A percentile compares a stretch with the other conserved stretches of the same genome.
Evolutionary conservation across 2,888 invertebrate species (phyloP).

Genomic region (Carterocephalus palaemon): DNA sequence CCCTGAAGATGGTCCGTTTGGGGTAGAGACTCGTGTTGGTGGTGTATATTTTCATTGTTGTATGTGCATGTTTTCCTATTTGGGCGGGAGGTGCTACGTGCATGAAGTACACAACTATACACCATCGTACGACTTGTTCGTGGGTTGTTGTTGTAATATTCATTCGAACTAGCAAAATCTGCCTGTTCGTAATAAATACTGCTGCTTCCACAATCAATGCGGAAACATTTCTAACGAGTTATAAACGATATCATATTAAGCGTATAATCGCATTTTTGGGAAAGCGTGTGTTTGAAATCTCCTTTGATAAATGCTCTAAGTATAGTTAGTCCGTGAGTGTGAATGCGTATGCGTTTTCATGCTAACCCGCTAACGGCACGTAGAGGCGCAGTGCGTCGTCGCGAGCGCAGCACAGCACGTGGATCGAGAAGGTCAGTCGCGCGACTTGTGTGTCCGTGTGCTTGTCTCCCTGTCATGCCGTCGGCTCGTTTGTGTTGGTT

Average conservation of each 20-base stretch:
- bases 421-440: slow-evolving; percentile 91
- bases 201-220: too few species aligned
- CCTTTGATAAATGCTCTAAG: slow-evolving; percentile 6
- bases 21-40: too few species aligned
- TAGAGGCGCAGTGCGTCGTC: slow-evolving; percentile 72
- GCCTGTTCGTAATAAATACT: too few species aligned
- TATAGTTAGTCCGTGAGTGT: slow-evolving; percentile 59
- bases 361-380: slow-evolving; percentile 77
- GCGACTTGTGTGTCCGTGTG: slow-evolving; percentile 27
- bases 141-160: too few species aligned
- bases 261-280: slow-evolving; percentile 13
- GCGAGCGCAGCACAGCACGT: slow-evolving; percentile 83
- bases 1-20: too few species aligned
- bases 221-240: too few species aligned
- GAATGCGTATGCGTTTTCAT: slow-evolving; percentile 75
- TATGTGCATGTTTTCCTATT: too few species aligned
- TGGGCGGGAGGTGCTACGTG: too few species aligned
- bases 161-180: too few species aligned
- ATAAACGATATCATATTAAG: slow-evolving; percentile 31
- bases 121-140: too few species aligned
- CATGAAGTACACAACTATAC: too few species aligned
- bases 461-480: slow-evolving; percentile 14
- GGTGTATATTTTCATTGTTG: too few species aligned
- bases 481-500: background rate
- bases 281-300: background rate